phyloP scores from a whole-genome alignment of 2,113 vertebrate species.

The Eurystomus gularis region DNA sequence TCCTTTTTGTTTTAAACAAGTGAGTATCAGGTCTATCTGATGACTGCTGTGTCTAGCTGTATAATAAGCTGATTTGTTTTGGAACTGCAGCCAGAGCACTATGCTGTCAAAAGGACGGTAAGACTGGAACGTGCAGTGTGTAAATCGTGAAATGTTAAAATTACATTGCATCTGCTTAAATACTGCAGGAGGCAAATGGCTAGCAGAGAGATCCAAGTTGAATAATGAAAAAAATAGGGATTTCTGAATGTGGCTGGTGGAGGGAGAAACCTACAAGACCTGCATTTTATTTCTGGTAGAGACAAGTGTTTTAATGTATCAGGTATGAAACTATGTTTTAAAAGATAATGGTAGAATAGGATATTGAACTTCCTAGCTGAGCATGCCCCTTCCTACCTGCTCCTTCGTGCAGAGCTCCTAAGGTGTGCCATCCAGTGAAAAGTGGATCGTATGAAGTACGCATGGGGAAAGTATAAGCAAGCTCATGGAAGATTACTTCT shows the following conservation, averaged over 20 bases:
- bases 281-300: background rate
- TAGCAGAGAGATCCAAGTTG: background rate
- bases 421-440: background rate
- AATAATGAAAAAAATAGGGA: background rate
- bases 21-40: background rate
- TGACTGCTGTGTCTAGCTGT: background rate
- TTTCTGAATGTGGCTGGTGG: background rate
- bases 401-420: background rate
- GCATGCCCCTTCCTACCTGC: background rate
- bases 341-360: background rate
- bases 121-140: background rate
- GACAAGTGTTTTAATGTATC: background rate
- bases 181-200: background rate
- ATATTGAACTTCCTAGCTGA: background rate
- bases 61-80: constrained; percentile 21
- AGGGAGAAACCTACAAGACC: background rate
- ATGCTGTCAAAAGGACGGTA: background rate
- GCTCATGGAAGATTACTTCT: background rate
- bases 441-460: too few relatives aligned
- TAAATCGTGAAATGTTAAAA: background rate
- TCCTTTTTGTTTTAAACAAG: too few relatives aligned
- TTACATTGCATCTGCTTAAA: background rate
- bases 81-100: background rate
- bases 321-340: background rate
- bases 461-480: background rate